A percentile compares a stretch with the other conserved stretches of the same genome.
Conservation (phyloP, 2,797 vertebrate genomes). For the Percopsis omiscomaycus region DNA sequence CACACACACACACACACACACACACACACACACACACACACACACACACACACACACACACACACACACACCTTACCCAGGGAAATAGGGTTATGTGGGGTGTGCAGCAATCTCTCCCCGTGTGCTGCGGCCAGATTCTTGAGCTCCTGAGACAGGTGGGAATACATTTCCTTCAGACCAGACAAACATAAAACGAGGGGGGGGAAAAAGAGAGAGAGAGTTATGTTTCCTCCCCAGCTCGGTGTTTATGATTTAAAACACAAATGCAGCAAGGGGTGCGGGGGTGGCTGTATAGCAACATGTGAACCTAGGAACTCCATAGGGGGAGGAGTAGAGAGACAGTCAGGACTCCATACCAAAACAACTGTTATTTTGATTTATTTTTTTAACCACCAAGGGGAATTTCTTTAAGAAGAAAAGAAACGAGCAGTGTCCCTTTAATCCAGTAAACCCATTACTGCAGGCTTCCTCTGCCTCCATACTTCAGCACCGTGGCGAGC, state of each 20-base stretch:
- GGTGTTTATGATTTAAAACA: no score
- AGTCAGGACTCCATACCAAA: conserved; percentile 19
- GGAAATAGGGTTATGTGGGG: conserved; percentile 94
- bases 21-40: conserved; percentile 1
- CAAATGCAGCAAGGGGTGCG: neutral
- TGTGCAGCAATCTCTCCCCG: conserved; percentile 87
- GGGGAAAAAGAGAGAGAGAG: conserved; percentile 10
- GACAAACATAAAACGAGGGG: conserved; percentile 61
- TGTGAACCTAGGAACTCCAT: no score
- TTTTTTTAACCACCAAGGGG: conserved; percentile 36
- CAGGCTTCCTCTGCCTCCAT: neutral
- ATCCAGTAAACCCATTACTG: no score
- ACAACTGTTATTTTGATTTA: conserved; percentile 22
- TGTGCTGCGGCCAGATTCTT: conserved; percentile 85
- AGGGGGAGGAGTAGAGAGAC: no score
- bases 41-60: conserved; percentile 7
- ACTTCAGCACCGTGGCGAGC: no score
- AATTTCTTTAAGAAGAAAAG: no score
- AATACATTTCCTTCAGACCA: conserved; percentile 87
- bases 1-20: conserved; percentile 9
- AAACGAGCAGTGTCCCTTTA: no score
- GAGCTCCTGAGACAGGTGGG: conserved; percentile 86
- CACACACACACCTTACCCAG: conserved; percentile 80
- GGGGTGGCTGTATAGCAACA: neutral
- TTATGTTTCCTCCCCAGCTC: no score